Percentiles rank a stretch among this genome's conserved stretches.
phyloP scores from a whole-genome alignment of 2,797 vertebrate species.

The Limnodromus scolopaceus region DNA sequence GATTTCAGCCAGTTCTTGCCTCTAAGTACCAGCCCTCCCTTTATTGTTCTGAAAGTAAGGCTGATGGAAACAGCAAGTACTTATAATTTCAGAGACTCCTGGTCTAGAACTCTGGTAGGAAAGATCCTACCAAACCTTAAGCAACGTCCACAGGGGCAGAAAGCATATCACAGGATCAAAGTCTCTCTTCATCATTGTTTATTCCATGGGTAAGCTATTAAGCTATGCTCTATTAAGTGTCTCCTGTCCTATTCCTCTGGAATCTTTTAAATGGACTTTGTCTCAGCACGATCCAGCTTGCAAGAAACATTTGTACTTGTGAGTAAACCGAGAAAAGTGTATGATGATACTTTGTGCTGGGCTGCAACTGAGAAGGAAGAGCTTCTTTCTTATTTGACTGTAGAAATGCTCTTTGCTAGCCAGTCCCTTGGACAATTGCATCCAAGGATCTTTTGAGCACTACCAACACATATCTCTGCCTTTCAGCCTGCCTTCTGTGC shows the following conservation, averaged over 20 bases:
- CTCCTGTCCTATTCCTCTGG: neutral
- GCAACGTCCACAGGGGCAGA: neutral
- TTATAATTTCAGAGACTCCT: neutral
- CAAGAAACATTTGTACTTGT: neutral
- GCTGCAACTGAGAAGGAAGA: neutral
- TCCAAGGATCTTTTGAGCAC: neutral
- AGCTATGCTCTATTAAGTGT: rapidly evolving
- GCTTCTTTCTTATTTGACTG: neutral
- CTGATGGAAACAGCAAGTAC: neutral
- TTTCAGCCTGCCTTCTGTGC: neutral
- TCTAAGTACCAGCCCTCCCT: neutral
- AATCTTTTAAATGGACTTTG: neutral
- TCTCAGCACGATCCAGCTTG: neutral
- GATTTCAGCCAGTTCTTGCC: neutral
- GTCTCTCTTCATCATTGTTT: neutral
- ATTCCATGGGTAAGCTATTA: neutral
- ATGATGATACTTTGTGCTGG: neutral
- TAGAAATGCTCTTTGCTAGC: neutral
- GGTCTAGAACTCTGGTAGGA: neutral
- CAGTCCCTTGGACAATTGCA: neutral
- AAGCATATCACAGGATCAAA: neutral
- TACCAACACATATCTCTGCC: neutral
- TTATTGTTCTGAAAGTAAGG: neutral
- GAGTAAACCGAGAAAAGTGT: neutral
- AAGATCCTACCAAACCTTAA: neutral